Evolutionary conservation across 92 coral and sea anemone species (phyloP), one percentile per base, ranked within the genome.

Genomic region (Siderastrea siderea): DNA sequence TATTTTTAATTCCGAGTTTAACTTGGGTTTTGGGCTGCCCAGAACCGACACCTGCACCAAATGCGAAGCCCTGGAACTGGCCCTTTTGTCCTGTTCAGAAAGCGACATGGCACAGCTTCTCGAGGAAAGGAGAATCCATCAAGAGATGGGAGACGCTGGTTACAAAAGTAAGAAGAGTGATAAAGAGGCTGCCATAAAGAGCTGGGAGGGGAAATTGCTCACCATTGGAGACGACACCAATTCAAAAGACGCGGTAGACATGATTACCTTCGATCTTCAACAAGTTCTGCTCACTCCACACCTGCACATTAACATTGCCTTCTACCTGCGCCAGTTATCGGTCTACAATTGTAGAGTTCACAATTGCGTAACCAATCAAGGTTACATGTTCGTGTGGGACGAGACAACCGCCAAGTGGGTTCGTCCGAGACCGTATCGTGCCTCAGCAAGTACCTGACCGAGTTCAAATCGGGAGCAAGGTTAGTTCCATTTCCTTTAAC

Each of bases 261-360:
- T 88, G 87, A 81, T 88, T 1, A 81, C 83, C 0, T 81, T 73
- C 15, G 83, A 82, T 52, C 74, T 75, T 26, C 91, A 88, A 49
- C 82, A 81, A 44, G 81, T 81, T 49, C 68, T 88, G 50, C 87
- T 83, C 3, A 72, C 84, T 5, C 84, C 78, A 1, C 54, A 86
- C 66, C 38, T 77, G 5, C 47, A 78, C 14, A 55, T 17, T 7
- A 77, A 53, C 7, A 70, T 59, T 1, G 53, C 77, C 1, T 86
- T 77, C 49, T 77, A 86, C 26, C 2, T 70, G 13, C 62, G 71
- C 8, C 87, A 81, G 15, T 76, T 80, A 12, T 87, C 87, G 91
- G 71, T 74, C 5, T 81, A 74, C 16, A 60, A 71, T 4, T 80
- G 80, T 43, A 82, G 91, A 3, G 46, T 80, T 3, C 81, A 87